Evolutionary conservation across 2,113 vertebrate species (phyloP).

Genomic region (Meleagris gallopavo): DNA sequence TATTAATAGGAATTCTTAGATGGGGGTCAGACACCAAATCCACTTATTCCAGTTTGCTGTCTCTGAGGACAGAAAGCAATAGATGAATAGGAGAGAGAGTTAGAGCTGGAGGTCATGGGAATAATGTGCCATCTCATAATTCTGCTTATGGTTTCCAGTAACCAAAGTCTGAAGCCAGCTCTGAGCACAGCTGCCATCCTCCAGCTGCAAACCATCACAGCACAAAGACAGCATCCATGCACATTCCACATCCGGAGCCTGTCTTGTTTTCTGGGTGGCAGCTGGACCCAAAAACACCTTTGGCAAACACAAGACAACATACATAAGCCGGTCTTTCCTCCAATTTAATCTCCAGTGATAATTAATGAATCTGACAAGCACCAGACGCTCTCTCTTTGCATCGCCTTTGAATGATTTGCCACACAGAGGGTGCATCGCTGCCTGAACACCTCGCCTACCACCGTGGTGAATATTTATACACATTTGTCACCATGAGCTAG

Average conservation of each 20-base stretch:
- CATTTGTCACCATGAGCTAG: constrained; percentile 68
- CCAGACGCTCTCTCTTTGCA: constrained; percentile 29
- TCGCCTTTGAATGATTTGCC: constrained; percentile 48
- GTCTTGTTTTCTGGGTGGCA: background rate
- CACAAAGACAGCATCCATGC: background rate
- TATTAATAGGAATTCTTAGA: background rate
- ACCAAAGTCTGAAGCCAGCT: background rate
- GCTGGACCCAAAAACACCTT: constrained; percentile 3
- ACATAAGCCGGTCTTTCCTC: background rate
- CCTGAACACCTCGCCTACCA: constrained; percentile 57
- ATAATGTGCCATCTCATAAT: background rate
- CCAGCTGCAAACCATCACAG: background rate
- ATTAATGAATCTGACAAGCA: constrained; percentile 65
- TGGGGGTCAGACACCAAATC: background rate
- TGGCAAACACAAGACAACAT: background rate
- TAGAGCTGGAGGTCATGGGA: background rate
- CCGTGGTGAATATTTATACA: constrained; percentile 54
- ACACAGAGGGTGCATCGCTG: constrained; percentile 47
- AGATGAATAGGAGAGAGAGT: background rate
- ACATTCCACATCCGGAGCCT: background rate
- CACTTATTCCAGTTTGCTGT: background rate
- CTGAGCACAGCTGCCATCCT: background rate
- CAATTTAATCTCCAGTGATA: background rate
- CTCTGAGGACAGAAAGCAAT: background rate
- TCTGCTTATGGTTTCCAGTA: background rate